Base-by-base conservation (phyloP, 1,140 invertebrate genomes). In the Psilanteris sp. region DNA sequence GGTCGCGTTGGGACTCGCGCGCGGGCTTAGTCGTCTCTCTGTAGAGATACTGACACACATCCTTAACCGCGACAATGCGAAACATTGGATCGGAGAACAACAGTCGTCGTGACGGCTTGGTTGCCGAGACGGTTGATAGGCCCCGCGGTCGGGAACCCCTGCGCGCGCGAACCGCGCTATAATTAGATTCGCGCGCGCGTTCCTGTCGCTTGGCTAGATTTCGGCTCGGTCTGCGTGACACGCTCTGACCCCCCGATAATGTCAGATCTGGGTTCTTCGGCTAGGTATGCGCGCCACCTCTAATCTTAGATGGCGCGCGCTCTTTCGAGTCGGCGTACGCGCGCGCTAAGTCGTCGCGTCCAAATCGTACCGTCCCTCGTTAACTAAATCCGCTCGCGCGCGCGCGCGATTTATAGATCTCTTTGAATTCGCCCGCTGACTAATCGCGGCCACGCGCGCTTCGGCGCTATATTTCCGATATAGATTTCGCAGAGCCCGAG, bases 241-340 rank as follows among this genome's bases (percentile, higher is more conserved):
- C 68, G 79, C 34, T 80, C 61, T 83, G 82, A 85, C 66, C 84
- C 83, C 79, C 79, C 79, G 83, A 86, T 86, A 87, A 87, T 86
- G 85, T 86, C 84, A 85, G 72, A 81, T 73, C 77, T 80, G 70
- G 75, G 62, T 67, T 73, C 68, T 34, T 55, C 48, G 73, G 27
- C 61, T 79, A 83, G 80, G 79, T 84, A 87, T 87, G 81, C 76
- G 78, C 66, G 78, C 61, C 43, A 76, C 74, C 75, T 85, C 86
- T 88, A 88, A 86, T 86, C 83, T 85, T 88, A 88, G 85, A 81
- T 70, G 64, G 50, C 16, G 55, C 55, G 55, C 32, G 44, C 37
- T 59, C 67, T 44, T 68, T 64, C 24, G 15, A 34, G 36, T 18
- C 20, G 7, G 15, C 18, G 7, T 4, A 24, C 27, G 22, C 24